phyloP scores from a whole-genome alignment of 2,888 invertebrate species.

The Cheilosia urbana region DNA sequence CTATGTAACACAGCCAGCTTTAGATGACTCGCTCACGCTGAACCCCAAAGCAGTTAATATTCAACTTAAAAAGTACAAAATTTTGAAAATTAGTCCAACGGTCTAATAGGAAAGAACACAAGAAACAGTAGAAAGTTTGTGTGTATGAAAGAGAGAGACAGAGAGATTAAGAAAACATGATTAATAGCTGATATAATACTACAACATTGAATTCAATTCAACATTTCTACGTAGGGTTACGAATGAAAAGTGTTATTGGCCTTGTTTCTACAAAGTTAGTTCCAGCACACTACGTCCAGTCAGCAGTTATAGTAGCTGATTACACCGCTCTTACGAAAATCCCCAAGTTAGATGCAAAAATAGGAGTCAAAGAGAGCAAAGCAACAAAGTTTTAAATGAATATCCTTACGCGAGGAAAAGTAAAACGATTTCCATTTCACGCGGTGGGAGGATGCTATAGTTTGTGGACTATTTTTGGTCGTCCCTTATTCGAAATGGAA shows the following conservation, averaged over 20 bases:
- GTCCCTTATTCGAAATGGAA: conserved; percentile 54
- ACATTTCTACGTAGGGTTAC: neutral
- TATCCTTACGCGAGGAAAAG: conserved; percentile 73
- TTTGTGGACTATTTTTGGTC: conserved; percentile 28
- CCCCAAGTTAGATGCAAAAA: conserved; percentile 37
- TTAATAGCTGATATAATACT: conserved; percentile 35
- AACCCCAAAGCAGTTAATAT: conserved; percentile 7
- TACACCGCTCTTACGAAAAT: conserved; percentile 22
- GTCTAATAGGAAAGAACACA: conserved; percentile 9
- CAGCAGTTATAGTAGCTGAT: conserved; percentile 6
- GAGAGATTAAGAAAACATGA: conserved; percentile 21
- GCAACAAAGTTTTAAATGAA: conserved; percentile 45
- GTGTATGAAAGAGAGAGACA: neutral
- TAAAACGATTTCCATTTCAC: conserved; percentile 66
- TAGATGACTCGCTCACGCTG: neutral
- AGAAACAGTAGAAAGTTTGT: neutral
- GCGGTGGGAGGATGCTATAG: conserved; percentile 66
- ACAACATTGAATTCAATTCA: neutral
- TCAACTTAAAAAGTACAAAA: neutral
- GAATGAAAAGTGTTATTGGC: neutral
- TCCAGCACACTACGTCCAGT: conserved; percentile 25
- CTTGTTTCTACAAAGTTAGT: conserved; percentile 32
- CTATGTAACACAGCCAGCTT: no score
- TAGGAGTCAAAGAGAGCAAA: conserved; percentile 5
- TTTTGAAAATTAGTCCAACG: conserved; percentile 50